Evolutionary conservation across 2,113 vertebrate species (phyloP).

Genomic region (Eidolon helvum): DNA sequence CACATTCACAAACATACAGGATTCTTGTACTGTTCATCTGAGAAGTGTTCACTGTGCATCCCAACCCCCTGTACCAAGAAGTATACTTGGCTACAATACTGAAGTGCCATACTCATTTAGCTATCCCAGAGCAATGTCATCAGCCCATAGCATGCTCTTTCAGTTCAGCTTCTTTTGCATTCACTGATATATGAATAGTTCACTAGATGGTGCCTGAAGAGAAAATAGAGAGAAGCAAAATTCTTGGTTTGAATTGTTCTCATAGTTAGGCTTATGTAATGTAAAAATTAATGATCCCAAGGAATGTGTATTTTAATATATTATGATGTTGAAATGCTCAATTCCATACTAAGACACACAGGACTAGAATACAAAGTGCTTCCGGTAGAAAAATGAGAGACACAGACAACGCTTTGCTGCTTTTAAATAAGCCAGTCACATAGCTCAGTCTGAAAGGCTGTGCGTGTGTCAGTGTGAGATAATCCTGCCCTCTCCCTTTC

Average conservation of each 20-base stretch:
- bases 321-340: constrained; percentile 53
- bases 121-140: constrained; percentile 59
- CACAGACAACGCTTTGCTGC: constrained; percentile 51
- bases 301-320: constrained; percentile 59
- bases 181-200: constrained; percentile 17
- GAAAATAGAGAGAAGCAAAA: constrained; percentile 48
- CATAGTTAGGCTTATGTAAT: constrained; percentile 1
- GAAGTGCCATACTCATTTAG: constrained; percentile 51
- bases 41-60: neutral
- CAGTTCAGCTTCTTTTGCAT: constrained; percentile 66
- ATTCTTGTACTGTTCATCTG: neutral
- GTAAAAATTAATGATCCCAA: constrained; percentile 28
- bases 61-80: neutral
- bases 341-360: constrained; percentile 68
- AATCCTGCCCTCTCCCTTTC: constrained; percentile 75
- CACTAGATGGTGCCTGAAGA: constrained; percentile 39
- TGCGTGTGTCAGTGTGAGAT: constrained; percentile 72
- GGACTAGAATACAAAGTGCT: constrained; percentile 70
- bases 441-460: constrained; percentile 46
- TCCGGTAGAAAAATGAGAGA: constrained; percentile 60
- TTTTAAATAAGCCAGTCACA: constrained; percentile 63
- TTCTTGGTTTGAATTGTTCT: constrained; percentile 29
- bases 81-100: neutral
- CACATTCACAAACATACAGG: neutral
- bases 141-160: constrained; percentile 56